Base-by-base conservation (phyloP, 2,113 vertebrate genomes). In the Phoxinus phoxinus region DNA sequence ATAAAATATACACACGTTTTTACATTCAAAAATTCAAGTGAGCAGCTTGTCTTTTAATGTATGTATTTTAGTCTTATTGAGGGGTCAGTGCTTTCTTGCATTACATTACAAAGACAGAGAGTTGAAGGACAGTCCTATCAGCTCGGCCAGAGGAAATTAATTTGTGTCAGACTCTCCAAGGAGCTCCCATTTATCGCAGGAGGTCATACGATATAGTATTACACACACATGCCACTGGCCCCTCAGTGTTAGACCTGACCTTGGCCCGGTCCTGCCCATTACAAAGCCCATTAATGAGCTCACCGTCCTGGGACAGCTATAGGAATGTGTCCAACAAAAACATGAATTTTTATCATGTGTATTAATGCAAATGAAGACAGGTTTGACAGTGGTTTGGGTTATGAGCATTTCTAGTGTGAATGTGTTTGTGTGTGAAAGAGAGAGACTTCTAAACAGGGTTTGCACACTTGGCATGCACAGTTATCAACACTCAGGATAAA, bases 71-170 rank as follows among this genome's bases (percentile, higher is more conserved):
- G 84, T 76, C 61, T 81, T 15, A 59, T n/a, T 41, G 80, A 74
- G 37, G 27, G 73, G 37, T 84, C 59, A 67, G n/a, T 30, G 30
- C 6, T 23, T 85, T 30, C 23, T 15, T 85, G 74, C 51, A 81
- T 79, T 37, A 53, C 51, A 78, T 86, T 86, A 88, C 58, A 76
- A 88, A 85, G 86, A 84, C 77, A 85, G 61, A 13, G 32, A 73
- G 63, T 75, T 41, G 56, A 53, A 71, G 76, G 81, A 69, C 53
- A 58, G 23, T 69, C 23, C 81, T 86, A 80, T 83, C 56, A 56
- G 53, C 76, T 85, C 32, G 48, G 32, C 76, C 67, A 59, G 53
- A 83, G 81, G 69, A 87, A 79, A 88, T 76, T 6, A 84, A 84
- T 71, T 83, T 3, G 56, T 78, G 81, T 75, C 53, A 3, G 74